Evolutionary conservation across 2,888 invertebrate species (phyloP).

Genomic region (Meghimatium bilineatum): DNA sequence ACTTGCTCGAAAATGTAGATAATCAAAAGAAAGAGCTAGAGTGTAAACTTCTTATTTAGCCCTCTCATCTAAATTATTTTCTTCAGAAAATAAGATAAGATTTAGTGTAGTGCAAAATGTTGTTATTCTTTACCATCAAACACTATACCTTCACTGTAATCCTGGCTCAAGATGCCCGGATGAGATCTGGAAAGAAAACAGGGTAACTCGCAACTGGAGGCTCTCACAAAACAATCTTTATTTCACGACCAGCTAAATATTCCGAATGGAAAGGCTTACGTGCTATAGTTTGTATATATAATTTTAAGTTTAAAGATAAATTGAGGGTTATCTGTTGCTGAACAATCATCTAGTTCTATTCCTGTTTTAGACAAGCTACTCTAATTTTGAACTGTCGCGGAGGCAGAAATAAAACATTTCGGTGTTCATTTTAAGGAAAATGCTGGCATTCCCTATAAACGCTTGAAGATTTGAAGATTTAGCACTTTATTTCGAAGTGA

Average conservation of each 20-base stretch:
- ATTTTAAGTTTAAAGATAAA: background rate
- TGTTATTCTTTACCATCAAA: background rate
- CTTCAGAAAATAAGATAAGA: background rate
- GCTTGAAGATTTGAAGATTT: background rate
- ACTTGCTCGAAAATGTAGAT: background rate
- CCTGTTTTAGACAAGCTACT: background rate
- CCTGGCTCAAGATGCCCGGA: background rate
- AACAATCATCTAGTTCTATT: background rate
- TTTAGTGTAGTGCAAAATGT: background rate
- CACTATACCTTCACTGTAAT: background rate
- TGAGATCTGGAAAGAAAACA: background rate
- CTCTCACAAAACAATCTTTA: background rate
- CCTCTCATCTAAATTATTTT: background rate
- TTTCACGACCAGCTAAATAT: background rate
- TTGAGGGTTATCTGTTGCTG: background rate
- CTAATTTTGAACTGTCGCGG: background rate
- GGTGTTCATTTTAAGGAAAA: background rate
- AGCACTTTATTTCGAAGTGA: background rate
- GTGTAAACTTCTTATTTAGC: background rate
- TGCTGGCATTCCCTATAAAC: background rate
- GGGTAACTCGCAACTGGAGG: background rate
- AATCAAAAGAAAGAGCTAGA: background rate
- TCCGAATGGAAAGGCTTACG: background rate
- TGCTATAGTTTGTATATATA: background rate
- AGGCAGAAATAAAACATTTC: background rate